Evolutionary conservation across 2,797 vertebrate genomes (phyloP).

Genomic region (Oreortyx pictus): DNA sequence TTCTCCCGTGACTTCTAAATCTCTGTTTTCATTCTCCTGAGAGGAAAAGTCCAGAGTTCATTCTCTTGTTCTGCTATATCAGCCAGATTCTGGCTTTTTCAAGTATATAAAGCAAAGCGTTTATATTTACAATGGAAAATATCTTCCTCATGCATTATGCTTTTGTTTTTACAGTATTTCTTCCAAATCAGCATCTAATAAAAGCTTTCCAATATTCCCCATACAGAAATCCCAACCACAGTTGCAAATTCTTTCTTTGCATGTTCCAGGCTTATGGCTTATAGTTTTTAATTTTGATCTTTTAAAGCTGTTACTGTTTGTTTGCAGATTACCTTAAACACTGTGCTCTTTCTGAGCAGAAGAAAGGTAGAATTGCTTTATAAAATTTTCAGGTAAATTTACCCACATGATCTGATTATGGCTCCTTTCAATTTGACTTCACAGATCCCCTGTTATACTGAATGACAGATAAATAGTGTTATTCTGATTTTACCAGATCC

Average conservation of each 20-base stretch:
- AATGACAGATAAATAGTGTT: not conserved
- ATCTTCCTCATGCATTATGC: rapidly evolving
- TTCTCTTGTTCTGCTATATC: not conserved
- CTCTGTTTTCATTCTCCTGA: not conserved
- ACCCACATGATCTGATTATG: not conserved
- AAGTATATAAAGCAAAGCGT: not conserved
- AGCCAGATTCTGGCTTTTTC: not conserved
- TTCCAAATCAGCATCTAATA: not conserved
- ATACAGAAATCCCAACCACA: not conserved
- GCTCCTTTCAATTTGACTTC: not conserved
- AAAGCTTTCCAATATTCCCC: not conserved
- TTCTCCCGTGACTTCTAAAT: not conserved
- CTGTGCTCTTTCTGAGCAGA: not conserved
- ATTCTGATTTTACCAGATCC: not conserved
- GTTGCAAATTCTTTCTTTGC: not conserved
- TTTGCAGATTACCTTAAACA: not conserved
- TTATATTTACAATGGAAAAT: not conserved
- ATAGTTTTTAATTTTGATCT: not conserved
- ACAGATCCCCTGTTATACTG: not conserved
- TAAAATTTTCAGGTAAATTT: not conserved
- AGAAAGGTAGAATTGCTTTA: not conserved
- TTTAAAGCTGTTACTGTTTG: not conserved
- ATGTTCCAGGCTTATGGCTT: not conserved
- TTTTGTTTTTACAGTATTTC: not conserved
- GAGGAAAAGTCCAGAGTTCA: not conserved